Evolutionary conservation across 2,797 vertebrate genomes (phyloP), one percentile per base, ranked within the genome.

Genomic region (Pelochelys cantorii): DNA sequence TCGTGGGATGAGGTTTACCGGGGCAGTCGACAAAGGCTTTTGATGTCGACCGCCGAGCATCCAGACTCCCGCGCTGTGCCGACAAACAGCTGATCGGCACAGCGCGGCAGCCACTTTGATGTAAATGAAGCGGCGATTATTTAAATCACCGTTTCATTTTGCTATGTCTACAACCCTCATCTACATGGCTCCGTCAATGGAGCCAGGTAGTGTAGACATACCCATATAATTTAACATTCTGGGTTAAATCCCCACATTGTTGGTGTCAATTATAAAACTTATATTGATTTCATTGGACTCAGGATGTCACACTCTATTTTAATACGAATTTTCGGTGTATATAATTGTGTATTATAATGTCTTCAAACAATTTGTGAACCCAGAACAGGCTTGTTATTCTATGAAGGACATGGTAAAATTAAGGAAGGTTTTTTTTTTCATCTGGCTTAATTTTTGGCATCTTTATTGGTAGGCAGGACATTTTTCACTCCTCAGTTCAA

Each of bases 251-350:
- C 11, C 34, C 65, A 27, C 23, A 81, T 11, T 81, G 42, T 7
- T 86, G 83, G 52, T n/a, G 4, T 71, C 68, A 37, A 0, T 5
- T 17, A 4, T 31, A 1, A 60, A 65, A 11, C 29, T 42, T 31
- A 42, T 77, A 11, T 4, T 9, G 20, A 52, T 91, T 62, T 75
- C 23, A 79, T 34, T 83, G 62, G n/a, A 25, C 3, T 71, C 20
- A 14, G 53, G 3, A 5, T 9, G 7, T 57, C 27, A 48, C 60
- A 20, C 3, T n/a, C 34, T 90, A 53, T 15, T 3, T 0, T 1
- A 5, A 7, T 23, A 74, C 75, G 11, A 12, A 17, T 48, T 80
- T 48, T 48, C 42, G 42, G 37, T 77, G 27, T 15, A 37, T 52
- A 52, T 77, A 23, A 52, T 77, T 48, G 25, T 27, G 74, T 77